Conservation (phyloP, 2,797 vertebrate species). For the Lacerta bilineata region DNA sequence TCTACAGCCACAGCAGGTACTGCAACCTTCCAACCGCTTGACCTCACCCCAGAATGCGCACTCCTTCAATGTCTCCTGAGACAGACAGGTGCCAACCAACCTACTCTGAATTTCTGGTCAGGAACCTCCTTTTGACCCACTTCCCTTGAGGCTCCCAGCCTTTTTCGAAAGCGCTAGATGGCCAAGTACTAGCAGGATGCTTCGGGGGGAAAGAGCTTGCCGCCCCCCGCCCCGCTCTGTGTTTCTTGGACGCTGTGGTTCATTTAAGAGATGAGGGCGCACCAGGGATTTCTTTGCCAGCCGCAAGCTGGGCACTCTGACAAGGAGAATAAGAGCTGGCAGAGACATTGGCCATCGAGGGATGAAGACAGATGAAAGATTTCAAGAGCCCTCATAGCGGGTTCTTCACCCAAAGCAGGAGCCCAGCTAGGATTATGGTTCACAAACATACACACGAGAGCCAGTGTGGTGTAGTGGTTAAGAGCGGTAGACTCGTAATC, state of each 20-base stretch:
- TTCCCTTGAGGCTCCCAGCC: background rate
- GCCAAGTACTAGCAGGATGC: background rate
- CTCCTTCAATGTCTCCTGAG: too few relatives aligned
- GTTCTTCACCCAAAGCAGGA: background rate
- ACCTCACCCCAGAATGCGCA: too few relatives aligned
- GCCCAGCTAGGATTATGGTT: background rate
- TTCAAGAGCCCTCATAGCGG: background rate
- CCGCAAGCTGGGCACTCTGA: background rate
- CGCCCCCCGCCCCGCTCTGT: background rate
- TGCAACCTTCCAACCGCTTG: too few relatives aligned
- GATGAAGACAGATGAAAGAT: background rate
- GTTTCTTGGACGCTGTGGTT: background rate
- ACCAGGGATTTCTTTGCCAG: slow-evolving; percentile 5
- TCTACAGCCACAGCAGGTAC: too few relatives aligned
- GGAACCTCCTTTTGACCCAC: background rate
- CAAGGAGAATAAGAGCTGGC: background rate
- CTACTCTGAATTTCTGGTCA: background rate
- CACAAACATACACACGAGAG: background rate
- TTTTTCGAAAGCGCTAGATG: background rate
- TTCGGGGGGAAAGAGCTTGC: background rate
- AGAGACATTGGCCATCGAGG: background rate
- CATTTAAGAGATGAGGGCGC: background rate
- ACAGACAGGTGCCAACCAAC: too few relatives aligned
- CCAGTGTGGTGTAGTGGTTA: too few relatives aligned
- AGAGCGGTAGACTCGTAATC: too few relatives aligned